A percentile compares a stretch with the other conserved stretches of the same genome.
These are phyloP conservation scores for Helicolenus hilgendorfi DNA, from an alignment of 2,797 vertebrate genomes.

Conservation along the genomic window DNA sequence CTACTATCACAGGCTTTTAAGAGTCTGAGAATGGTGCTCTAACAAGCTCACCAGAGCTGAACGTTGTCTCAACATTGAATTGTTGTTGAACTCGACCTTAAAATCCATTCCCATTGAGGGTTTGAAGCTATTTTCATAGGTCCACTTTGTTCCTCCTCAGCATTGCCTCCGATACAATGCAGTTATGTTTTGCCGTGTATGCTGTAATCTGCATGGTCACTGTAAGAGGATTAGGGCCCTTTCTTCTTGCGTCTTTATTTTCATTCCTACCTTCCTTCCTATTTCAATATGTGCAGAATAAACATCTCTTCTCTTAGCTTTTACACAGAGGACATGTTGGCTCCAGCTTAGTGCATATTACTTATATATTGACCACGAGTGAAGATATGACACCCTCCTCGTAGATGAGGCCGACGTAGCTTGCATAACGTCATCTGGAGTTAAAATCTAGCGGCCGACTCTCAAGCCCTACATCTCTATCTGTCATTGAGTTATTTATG, in stretches of 20 bases:
- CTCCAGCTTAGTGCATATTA: not conserved
- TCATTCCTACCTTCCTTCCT: not conserved
- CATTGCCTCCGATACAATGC: not conserved
- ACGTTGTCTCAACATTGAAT: not conserved
- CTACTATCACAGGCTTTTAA: conserved; percentile 35
- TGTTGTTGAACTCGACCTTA: not conserved
- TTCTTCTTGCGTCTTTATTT: conserved; percentile 5
- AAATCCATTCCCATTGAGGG: not conserved
- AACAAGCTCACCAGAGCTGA: not conserved
- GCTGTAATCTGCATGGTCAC: conserved; percentile 17
- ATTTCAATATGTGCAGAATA: not conserved
- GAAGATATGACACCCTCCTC: not conserved
- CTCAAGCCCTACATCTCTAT: conserved; percentile 21
- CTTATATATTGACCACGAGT: not conserved
- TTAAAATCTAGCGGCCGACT: conserved; percentile 26
- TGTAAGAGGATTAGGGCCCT: conserved; percentile 7
- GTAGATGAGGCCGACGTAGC: conserved; percentile 12
- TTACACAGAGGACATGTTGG: not conserved
- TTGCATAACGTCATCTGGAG: conserved; percentile 40
- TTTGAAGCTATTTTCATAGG: not conserved
- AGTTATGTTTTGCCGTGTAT: not conserved
- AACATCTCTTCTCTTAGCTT: not conserved
- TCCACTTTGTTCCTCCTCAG: not conserved
- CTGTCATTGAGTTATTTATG: conserved; percentile 48
- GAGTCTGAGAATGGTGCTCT: not conserved